A percentile compares a stretch with the other conserved stretches of the same genome.
Conservation (phyloP, 2,888 invertebrate genomes). For the Sesamia inferens region DNA sequence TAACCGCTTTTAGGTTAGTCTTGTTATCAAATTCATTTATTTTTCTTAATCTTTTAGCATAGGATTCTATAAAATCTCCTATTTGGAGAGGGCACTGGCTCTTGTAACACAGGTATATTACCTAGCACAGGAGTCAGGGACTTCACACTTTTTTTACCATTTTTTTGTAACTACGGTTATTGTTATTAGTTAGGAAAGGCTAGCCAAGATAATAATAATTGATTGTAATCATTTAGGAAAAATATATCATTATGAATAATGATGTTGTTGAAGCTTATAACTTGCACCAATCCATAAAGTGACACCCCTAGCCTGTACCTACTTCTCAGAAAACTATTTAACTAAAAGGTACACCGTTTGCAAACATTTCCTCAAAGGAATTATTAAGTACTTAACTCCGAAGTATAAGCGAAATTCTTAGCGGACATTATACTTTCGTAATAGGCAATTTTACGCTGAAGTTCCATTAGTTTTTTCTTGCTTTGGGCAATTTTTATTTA, state of each 20-base stretch:
- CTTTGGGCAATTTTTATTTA: slow-evolving; percentile 48
- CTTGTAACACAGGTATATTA: too few species aligned
- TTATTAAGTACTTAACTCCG: slow-evolving; percentile 75
- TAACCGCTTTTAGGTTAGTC: too few species aligned
- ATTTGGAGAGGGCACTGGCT: too few species aligned
- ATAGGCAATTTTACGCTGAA: slow-evolving; percentile 55
- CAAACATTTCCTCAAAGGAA: slow-evolving; percentile 79
- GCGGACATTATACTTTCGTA: slow-evolving; percentile 67
- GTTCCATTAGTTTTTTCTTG: slow-evolving; percentile 57
- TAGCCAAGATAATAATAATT: too few species aligned
- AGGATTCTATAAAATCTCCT: too few species aligned
- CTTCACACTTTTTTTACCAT: too few species aligned
- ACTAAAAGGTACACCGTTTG: slow-evolving; percentile 80
- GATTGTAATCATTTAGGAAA: too few species aligned
- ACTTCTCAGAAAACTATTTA: slow-evolving; percentile 76
- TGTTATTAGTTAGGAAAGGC: too few species aligned
- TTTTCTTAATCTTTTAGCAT: too few species aligned
- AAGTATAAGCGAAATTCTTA: slow-evolving; percentile 67
- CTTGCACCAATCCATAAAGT: slow-evolving; percentile 56
- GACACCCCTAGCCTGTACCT: slow-evolving; percentile 58
- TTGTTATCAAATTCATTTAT: too few species aligned
- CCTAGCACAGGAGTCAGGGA: too few species aligned
- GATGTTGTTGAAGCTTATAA: not conserved
- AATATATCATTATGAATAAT: not conserved
- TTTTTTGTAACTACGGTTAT: too few species aligned